These are phyloP conservation scores for Synanceia verrucosa DNA, from an alignment of 2,797 vertebrate genomes.

Conservation along the genomic window DNA sequence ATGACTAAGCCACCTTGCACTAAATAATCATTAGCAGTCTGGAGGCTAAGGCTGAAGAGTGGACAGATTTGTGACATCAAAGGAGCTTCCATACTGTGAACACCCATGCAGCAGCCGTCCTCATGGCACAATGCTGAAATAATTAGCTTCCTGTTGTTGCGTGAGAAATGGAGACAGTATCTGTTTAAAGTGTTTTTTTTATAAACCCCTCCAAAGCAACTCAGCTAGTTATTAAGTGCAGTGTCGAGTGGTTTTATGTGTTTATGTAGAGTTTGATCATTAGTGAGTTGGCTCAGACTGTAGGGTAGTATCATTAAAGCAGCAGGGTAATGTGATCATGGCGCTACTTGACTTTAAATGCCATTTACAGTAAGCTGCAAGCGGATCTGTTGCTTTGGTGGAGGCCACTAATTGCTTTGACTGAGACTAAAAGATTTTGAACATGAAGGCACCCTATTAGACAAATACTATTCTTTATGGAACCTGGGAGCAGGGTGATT, in stretches of 20 bases:
- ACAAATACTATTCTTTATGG: background rate
- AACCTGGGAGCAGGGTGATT: background rate
- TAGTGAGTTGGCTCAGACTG: slow-evolving; percentile 61
- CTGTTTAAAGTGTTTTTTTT: slow-evolving; percentile 57
- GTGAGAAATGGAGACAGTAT: slow-evolving; percentile 74
- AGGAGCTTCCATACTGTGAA: slow-evolving; percentile 66
- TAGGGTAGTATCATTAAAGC: slow-evolving; percentile 56
- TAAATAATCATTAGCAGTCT: slow-evolving; percentile 79
- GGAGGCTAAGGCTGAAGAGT: slow-evolving; percentile 63
- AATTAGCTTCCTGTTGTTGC: slow-evolving; percentile 76
- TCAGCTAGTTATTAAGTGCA: slow-evolving; percentile 66
- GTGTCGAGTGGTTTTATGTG: slow-evolving; percentile 57
- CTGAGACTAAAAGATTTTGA: slow-evolving; percentile 15
- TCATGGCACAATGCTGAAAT: slow-evolving; percentile 74
- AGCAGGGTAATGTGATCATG: slow-evolving; percentile 31
- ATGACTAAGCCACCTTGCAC: slow-evolving; percentile 65
- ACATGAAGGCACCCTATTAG: slow-evolving; percentile 1
- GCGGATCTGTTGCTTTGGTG: slow-evolving; percentile 40
- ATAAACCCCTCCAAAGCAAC: slow-evolving; percentile 60
- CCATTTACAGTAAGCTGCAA: slow-evolving; percentile 29
- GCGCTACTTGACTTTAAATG: slow-evolving; percentile 48
- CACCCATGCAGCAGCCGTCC: slow-evolving; percentile 67
- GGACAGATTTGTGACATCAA: slow-evolving; percentile 78
- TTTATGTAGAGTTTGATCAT: slow-evolving; percentile 75
- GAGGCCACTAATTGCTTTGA: slow-evolving; percentile 42